phyloP scores from a whole-genome alignment of 2,888 invertebrate species.

The Thereva unica region DNA sequence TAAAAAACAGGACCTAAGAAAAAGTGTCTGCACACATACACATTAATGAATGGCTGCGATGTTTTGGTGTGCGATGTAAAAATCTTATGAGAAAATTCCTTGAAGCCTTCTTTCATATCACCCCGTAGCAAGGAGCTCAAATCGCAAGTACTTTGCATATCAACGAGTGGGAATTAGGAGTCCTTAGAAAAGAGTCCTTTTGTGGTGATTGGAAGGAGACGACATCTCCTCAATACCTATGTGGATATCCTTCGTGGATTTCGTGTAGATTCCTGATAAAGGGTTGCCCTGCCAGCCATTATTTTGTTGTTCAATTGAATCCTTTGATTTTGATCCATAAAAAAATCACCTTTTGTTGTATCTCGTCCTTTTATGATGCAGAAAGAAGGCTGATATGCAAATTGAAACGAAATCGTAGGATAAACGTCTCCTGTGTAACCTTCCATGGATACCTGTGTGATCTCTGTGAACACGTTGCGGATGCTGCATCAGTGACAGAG shows the following conservation, averaged over 20 bases:
- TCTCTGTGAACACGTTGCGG: background rate
- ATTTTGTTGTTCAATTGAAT: conserved; percentile 20
- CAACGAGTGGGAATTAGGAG: conserved; percentile 21
- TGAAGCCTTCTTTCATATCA: background rate
- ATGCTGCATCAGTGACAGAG: background rate
- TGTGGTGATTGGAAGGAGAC: conserved; percentile 17
- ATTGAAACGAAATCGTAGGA: conserved; percentile 10
- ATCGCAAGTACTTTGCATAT: conserved; percentile 19
- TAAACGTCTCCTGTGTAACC: background rate
- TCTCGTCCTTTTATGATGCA: conserved; percentile 1
- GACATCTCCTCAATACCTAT: conserved; percentile 10
- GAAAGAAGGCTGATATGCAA: conserved; percentile 9
- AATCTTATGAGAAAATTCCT: conserved; percentile 8
- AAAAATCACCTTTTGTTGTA: conserved; percentile 1
- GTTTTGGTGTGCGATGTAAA: too few species aligned
- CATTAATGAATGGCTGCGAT: too few species aligned
- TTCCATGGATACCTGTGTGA: conserved; percentile 3
- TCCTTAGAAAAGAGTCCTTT: background rate
- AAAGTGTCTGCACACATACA: too few species aligned
- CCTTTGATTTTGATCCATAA: conserved; percentile 21
- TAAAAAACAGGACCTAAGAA: background rate
- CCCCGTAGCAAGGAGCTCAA: background rate
- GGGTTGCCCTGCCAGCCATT: background rate
- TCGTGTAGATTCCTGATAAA: background rate
- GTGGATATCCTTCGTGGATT: background rate